Evolutionary conservation across 2,888 invertebrate species (phyloP).

Genomic region (Drosophila anceps): DNA sequence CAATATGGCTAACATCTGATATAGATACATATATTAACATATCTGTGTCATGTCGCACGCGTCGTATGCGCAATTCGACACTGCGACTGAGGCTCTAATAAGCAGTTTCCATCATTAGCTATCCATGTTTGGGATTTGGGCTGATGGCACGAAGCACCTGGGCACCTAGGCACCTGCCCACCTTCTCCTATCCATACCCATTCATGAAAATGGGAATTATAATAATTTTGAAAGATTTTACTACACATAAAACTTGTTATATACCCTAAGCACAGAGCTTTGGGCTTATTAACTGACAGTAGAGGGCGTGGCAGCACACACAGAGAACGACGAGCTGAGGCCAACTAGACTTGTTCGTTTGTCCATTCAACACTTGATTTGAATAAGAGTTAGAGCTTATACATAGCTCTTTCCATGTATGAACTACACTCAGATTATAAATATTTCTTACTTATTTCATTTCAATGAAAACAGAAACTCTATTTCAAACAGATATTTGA

Average conservation of each 20-base stretch:
- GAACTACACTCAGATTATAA: too few species aligned
- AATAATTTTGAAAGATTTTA: not conserved
- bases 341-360: too few species aligned
- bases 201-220: not conserved
- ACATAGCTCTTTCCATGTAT: too few species aligned
- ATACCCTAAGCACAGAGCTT: too few species aligned
- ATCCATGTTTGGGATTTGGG: not conserved
- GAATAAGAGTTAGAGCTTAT: too few species aligned
- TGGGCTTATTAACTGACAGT: too few species aligned
- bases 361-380: too few species aligned
- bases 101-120: not conserved
- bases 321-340: not conserved
- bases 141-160: not conserved
- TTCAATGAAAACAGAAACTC: too few species aligned
- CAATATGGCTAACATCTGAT: not conserved
- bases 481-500: too few species aligned
- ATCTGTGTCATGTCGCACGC: conserved; percentile 32
- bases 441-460: too few species aligned
- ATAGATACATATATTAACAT: conserved; percentile 5
- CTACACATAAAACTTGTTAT: not conserved
- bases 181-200: not conserved
- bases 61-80: conserved; percentile 37
- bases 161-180: too few species aligned
- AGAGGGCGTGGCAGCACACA: too few species aligned
- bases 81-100: not conserved